A percentile compares a stretch with the other conserved stretches of the same genome.
phyloP scores from a whole-genome alignment of 2,113 vertebrate genomes.

The Trochalopteron elliotii region DNA sequence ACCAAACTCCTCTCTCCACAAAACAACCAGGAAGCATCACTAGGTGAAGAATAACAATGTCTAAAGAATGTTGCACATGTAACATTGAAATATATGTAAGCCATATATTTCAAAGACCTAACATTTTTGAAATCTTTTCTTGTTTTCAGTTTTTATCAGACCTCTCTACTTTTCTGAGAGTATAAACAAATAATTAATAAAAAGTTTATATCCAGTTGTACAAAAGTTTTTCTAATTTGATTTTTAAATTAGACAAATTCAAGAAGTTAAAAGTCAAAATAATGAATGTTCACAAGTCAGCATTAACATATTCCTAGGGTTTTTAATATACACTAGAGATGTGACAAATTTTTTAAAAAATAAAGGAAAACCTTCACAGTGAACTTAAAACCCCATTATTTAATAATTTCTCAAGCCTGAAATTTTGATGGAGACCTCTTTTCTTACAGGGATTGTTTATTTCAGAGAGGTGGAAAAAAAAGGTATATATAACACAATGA shows the following conservation, averaged over 20 bases:
- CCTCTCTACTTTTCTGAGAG: neutral
- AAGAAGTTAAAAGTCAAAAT: neutral
- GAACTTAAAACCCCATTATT: neutral
- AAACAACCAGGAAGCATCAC: neutral
- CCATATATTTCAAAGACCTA: neutral
- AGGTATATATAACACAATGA: neutral
- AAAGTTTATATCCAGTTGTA: neutral
- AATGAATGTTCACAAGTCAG: neutral
- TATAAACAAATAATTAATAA: neutral
- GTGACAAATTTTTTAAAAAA: neutral
- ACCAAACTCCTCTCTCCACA: rapidly evolving
- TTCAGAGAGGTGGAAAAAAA: neutral
- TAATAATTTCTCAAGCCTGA: neutral
- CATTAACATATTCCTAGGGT: neutral
- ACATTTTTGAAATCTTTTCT: neutral
- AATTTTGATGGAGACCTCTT: neutral
- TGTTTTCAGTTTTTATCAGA: neutral
- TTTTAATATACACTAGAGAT: neutral
- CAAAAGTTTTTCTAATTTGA: neutral
- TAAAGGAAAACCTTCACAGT: neutral
- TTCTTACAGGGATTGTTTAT: neutral
- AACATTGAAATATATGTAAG: too few species aligned
- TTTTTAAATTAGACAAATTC: neutral
- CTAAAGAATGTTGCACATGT: neutral
- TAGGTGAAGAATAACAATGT: neutral